Evolutionary conservation across 2,797 vertebrate species (phyloP).

Genomic region (Galago senegalensis): DNA sequence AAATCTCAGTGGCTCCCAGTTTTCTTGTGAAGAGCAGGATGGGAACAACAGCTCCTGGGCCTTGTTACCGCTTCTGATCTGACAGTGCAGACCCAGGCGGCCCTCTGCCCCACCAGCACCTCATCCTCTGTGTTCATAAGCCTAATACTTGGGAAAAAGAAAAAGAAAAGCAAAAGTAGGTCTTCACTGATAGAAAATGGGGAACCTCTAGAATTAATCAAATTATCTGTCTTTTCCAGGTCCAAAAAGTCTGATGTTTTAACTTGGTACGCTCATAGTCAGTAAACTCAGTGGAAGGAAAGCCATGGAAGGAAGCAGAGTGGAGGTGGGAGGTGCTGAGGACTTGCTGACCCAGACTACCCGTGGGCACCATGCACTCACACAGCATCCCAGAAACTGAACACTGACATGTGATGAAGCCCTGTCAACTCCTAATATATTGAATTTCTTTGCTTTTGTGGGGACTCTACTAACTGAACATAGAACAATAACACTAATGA

Average conservation of each 20-base stretch:
- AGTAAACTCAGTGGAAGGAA: too few relatives aligned
- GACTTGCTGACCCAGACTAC: background rate
- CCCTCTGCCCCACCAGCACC: background rate
- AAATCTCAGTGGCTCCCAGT: background rate
- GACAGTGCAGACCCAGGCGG: background rate
- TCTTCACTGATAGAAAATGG: background rate
- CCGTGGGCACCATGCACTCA: too few relatives aligned
- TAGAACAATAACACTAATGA: fast-evolving
- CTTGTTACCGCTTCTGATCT: too few relatives aligned
- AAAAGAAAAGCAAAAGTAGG: background rate
- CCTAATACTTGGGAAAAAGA: background rate
- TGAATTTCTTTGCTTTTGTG: background rate
- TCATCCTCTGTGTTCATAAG: background rate
- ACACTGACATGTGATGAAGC: fast-evolving
- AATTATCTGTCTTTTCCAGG: background rate
- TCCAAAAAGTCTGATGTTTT: background rate
- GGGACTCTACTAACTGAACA: background rate
- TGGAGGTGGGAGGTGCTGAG: fast-evolving
- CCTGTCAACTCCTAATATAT: background rate
- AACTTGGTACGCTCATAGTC: too few relatives aligned
- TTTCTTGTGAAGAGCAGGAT: background rate
- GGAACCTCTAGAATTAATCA: too few relatives aligned
- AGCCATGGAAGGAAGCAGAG: background rate
- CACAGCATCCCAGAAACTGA: background rate
- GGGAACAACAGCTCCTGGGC: background rate